Conservation (phyloP, 2,888 invertebrate genomes). For the Ommatoiulus sabulosus region DNA sequence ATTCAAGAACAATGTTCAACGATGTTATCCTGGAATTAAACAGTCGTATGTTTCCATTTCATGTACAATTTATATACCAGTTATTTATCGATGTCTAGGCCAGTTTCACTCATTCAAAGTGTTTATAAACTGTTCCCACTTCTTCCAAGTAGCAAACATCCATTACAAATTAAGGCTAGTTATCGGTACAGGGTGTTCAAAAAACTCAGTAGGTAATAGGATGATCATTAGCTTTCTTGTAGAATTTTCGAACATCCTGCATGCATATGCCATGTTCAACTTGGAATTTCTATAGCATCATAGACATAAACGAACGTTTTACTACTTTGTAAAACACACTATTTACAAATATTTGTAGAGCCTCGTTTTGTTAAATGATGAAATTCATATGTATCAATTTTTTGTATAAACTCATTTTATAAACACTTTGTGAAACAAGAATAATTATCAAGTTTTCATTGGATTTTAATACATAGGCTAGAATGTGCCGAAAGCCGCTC, state of each 20-base stretch:
- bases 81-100: background rate
- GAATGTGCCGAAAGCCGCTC: constrained; percentile 4
- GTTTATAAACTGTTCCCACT: background rate
- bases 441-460: background rate
- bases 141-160: background rate
- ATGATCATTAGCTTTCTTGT: background rate
- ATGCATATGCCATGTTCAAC: background rate
- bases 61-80: constrained; percentile 11
- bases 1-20: background rate
- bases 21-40: background rate
- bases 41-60: background rate
- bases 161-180: background rate
- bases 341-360: background rate
- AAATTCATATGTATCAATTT: background rate
- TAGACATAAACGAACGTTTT: background rate
- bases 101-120: constrained; percentile 20
- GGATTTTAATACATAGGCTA: background rate
- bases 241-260: background rate
- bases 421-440: background rate
- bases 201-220: background rate
- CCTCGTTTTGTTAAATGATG: background rate
- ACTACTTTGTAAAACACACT: background rate
- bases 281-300: background rate
- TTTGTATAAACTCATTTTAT: background rate
- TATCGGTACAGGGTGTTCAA: background rate